Evolutionary conservation across 2,888 invertebrate species (phyloP), one percentile per base, ranked within the genome.

Genomic region (Rhamphomyia laevipes): DNA sequence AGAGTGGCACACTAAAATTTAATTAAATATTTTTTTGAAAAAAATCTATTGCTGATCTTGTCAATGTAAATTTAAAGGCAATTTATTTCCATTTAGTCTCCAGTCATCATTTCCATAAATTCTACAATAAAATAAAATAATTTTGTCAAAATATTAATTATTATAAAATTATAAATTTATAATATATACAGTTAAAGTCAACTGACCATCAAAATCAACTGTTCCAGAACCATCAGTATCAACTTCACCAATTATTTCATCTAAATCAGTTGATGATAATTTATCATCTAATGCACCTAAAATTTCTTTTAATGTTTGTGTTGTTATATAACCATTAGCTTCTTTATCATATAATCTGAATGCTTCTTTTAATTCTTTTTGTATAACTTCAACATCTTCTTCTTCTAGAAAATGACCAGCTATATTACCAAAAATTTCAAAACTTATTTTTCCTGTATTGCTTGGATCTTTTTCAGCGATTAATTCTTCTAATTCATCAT

Each of bases 211-310:
- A 71, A 97, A 97, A 73, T 97, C 97, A 57, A 97, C 96, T 57
- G 96, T 97, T 65, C 96, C 96, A 56, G 94, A 94, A 48, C 95
- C 95, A 72, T 96, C 96, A 53, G 94, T 93, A 73, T 96, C 96
- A 63, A 96, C 95, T 76, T 96, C 95, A 62, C 88, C 86, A 68
- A 96, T 96, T 76, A 96, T 96, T 58, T 93, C 94, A 67, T 96
- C 95, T 58, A 96, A 78, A 68, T 95, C 94, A 46, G 91, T 81
- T 63, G 83, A 87, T 57, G 86, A 90, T 35, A 96, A 78, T 68
- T 95, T 94, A 70, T 96, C 96, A 61, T 95, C 96, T 40, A 89
- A 76, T 21, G 91, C 93, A 47, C 84, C 86, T 56, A 96, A 77
- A 72, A 96, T 96, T 76, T 95, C 95, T 66, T 94, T 86, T 45